A percentile compares a stretch with the other conserved stretches of the same genome.
Conservation (phyloP, 2,113 vertebrate genomes). For the Crotalus tigris region DNA sequence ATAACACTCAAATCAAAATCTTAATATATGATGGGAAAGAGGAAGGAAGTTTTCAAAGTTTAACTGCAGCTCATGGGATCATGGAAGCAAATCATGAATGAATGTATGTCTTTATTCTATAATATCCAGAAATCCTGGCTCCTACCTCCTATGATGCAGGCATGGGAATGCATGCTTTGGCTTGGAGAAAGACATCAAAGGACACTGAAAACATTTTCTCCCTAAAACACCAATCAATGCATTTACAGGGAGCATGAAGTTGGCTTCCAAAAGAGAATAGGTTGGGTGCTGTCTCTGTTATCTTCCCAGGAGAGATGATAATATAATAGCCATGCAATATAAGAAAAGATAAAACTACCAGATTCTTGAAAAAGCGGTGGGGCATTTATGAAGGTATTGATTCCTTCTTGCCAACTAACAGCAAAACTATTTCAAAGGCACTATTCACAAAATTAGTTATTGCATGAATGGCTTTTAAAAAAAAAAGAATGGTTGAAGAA, state of each 20-base stretch:
- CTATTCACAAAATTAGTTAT: neutral
- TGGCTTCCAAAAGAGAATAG: neutral
- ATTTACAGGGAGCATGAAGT: neutral
- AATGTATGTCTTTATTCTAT: slow-evolving; percentile 37
- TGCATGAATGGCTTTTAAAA: neutral
- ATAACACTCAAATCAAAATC: slow-evolving; percentile 48
- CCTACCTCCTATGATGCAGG: neutral
- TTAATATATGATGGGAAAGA: slow-evolving; percentile 40
- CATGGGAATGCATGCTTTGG: neutral
- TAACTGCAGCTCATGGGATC: slow-evolving; percentile 36
- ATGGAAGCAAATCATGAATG: slow-evolving; percentile 18
- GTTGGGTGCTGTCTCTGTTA: neutral
- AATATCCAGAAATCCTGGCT: slow-evolving; percentile 33
- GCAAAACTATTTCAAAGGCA: neutral
- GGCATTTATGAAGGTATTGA: neutral
- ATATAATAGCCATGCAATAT: neutral
- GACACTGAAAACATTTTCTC: neutral
- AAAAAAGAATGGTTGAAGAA: neutral
- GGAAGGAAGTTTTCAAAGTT: slow-evolving; percentile 41
- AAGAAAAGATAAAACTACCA: neutral
- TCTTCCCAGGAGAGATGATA: neutral
- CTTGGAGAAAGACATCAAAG: neutral
- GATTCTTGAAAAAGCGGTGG: neutral
- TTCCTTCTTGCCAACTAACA: neutral
- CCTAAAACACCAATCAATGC: neutral